A percentile compares a stretch with the other conserved stretches of the same genome.
Conservation (phyloP, 92 coral and sea anemone genomes). For the Palythoa grandis region DNA sequence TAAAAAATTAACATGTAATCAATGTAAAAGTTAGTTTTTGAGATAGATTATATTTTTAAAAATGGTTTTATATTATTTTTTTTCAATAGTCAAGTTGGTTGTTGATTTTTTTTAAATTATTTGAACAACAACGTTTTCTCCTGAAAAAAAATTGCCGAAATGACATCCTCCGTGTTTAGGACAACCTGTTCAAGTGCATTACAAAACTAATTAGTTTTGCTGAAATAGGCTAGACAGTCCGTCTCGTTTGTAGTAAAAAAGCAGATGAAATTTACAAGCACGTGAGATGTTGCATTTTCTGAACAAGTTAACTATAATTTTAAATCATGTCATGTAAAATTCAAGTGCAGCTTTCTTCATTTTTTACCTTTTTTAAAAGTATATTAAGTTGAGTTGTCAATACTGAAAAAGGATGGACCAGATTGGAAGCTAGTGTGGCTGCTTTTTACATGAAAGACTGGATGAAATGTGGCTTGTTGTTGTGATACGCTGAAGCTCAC, state of each 20-base stretch:
- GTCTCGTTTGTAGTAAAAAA: too few species aligned
- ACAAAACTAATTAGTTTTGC: too few species aligned
- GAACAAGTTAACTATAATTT: not conserved
- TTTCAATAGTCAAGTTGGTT: too few species aligned
- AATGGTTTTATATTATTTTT: not conserved
- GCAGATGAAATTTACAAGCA: not conserved
- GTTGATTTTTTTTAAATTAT: too few species aligned
- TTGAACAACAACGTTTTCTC: not conserved
- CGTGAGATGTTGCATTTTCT: not conserved
- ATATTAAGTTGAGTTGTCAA: not conserved
- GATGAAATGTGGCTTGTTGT: not conserved
- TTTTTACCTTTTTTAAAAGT: not conserved
- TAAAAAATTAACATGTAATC: not conserved
- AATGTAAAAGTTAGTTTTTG: not conserved
- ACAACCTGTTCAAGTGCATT: too few species aligned
- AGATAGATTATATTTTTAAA: slow-evolving; percentile 18
- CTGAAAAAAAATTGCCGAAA: not conserved
- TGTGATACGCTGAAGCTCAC: not conserved
- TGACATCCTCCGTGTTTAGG: not conserved
- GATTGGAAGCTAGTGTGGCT: not conserved
- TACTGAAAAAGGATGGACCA: not conserved
- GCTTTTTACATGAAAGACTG: not conserved
- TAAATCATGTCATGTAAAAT: not conserved
- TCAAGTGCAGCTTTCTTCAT: not conserved
- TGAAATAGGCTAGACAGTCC: not conserved